A percentile compares a stretch with the other conserved stretches of the same genome.
Conservation (phyloP, 2,888 invertebrate genomes). For the Drosophila paucipuncta region DNA sequence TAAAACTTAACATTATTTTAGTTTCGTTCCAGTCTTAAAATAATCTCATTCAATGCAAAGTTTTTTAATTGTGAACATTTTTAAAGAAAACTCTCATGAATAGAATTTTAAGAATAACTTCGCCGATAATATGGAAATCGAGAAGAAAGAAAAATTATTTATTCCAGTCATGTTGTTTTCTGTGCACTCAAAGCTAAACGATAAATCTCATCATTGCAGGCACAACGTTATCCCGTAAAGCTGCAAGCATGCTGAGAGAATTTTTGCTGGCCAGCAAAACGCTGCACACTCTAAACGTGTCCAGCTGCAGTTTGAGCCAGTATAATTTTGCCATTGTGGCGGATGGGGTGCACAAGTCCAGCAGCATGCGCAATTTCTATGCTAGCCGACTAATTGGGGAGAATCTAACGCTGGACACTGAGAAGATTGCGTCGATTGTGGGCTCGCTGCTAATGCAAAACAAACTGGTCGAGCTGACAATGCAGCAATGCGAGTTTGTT, state of each 20-base stretch:
- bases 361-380: slow-evolving; percentile 61
- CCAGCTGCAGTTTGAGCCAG: slow-evolving; percentile 75
- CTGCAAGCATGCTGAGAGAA: slow-evolving; percentile 55
- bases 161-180: background rate
- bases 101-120: background rate
- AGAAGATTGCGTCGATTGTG: slow-evolving; percentile 72
- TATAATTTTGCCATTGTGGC: slow-evolving; percentile 81
- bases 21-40: background rate
- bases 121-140: background rate
- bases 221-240: slow-evolving; percentile 51
- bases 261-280: slow-evolving; percentile 66
- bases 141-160: background rate
- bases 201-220: slow-evolving; percentile 45
- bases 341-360: slow-evolving; percentile 82
- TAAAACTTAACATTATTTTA: background rate
- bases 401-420: slow-evolving; percentile 69
- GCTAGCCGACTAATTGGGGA: slow-evolving; percentile 71
- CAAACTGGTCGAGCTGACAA: slow-evolving; percentile 71
- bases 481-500: slow-evolving; percentile 79
- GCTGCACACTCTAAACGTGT: slow-evolving; percentile 65
- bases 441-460: slow-evolving; percentile 80
- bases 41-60: background rate
- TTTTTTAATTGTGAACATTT: background rate
- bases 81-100: background rate
- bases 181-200: background rate